These are phyloP conservation scores for Palloptera scutellata DNA, from an alignment of 2,888 invertebrate genomes.

Conservation along the genomic window DNA sequence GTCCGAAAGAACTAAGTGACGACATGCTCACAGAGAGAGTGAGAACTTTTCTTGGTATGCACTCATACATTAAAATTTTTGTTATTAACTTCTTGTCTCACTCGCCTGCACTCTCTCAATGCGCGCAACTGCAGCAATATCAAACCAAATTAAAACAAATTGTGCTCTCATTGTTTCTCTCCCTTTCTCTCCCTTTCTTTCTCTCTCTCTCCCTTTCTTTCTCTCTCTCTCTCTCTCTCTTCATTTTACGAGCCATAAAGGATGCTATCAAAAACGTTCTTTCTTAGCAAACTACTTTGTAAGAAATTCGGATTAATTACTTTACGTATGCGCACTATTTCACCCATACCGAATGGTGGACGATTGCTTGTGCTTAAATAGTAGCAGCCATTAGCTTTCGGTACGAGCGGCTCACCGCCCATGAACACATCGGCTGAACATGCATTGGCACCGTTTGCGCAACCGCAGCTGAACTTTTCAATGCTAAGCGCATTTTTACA, in stretches of 20 bases:
- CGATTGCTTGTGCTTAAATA: slow-evolving; percentile 46
- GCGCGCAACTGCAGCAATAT: no score
- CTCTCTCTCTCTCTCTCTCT: not conserved
- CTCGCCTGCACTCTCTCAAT: no score
- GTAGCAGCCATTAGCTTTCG: slow-evolving; percentile 54
- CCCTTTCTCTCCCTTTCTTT: not conserved
- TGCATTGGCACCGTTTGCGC: slow-evolving; percentile 31
- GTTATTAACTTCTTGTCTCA: no score
- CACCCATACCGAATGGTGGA: slow-evolving; percentile 49
- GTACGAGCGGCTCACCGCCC: slow-evolving; percentile 58
- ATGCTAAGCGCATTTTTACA: slow-evolving; percentile 41
- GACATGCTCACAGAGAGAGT: no score
- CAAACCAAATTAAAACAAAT: no score
- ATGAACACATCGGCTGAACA: slow-evolving; percentile 50
- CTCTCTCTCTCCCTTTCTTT: not conserved
- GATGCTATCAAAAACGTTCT: slow-evolving; percentile 10
- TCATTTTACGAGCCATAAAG: not conserved
- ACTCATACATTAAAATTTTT: no score
- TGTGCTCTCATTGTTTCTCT: not conserved
- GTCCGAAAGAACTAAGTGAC: no score
- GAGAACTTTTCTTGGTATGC: no score
- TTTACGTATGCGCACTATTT: slow-evolving; percentile 46
- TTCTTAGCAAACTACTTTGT: slow-evolving; percentile 37
- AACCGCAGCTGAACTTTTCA: slow-evolving; percentile 42
- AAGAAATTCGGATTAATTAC: slow-evolving; percentile 45